phyloP scores from a whole-genome alignment of 2,113 vertebrate genomes.

The Lophura nycthemera region DNA sequence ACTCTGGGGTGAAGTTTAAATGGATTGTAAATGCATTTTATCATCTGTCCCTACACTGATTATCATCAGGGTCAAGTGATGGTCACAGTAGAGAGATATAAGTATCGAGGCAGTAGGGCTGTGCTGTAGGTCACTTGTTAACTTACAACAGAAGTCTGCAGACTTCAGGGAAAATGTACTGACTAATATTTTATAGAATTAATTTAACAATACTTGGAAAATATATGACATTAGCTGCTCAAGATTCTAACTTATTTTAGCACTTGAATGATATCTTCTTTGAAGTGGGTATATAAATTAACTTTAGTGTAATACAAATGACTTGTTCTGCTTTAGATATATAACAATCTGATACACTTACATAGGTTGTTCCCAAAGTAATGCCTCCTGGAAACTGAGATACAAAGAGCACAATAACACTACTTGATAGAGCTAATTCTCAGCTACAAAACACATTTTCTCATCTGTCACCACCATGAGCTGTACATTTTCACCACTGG shows the following conservation, averaged over 20 bases:
- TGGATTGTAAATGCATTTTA: not conserved
- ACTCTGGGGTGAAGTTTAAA: conserved; percentile 1
- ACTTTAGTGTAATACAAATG: not conserved
- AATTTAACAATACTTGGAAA: not conserved
- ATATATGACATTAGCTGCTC: not conserved
- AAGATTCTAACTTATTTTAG: not conserved
- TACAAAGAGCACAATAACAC: too few relatives aligned
- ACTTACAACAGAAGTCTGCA: not conserved
- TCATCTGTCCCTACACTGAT: not conserved
- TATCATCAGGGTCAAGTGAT: not conserved
- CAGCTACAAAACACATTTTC: too few relatives aligned
- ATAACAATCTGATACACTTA: not conserved
- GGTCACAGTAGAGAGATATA: not conserved
- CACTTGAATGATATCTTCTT: not conserved
- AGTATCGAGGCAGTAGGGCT: not conserved
- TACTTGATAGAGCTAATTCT: too few relatives aligned
- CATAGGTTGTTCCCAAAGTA: too few relatives aligned
- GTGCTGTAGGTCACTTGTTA: not conserved
- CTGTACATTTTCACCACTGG: too few relatives aligned
- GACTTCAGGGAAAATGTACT: not conserved
- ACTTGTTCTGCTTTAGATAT: not conserved
- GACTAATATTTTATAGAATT: not conserved
- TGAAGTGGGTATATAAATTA: not conserved
- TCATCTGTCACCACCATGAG: too few relatives aligned
- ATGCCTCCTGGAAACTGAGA: too few relatives aligned